Evolutionary conservation across 2,797 vertebrate genomes (phyloP), one percentile per base, ranked within the genome.

Genomic region (Acomys russatus): DNA sequence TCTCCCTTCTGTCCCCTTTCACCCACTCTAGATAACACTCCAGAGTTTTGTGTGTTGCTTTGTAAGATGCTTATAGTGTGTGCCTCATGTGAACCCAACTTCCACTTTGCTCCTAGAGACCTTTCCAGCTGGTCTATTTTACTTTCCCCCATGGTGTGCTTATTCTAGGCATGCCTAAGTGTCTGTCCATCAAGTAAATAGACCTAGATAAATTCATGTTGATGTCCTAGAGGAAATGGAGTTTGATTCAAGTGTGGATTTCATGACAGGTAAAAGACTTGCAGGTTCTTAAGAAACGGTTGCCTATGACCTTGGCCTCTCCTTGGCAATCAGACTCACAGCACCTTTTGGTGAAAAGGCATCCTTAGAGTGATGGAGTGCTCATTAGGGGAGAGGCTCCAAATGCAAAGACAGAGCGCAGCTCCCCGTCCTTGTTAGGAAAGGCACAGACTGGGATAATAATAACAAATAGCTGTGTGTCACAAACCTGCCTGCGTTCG

Each of bases 251-350:
- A 95, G 73, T 61, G 85, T 90, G 76, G 63, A 70, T 92, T 91
- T 93, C 94, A 64, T 17, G 1, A 56, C 88, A 97, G 97, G 96
- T 88, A 59, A 91, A 96, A 96, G 82, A 93, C 82, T 88, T 83
- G 64, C 88, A 80, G 90, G 78, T 87, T 92, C 95, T 96, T 64
- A 33, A 49, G 82, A 95, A 35, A 63, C 71, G 51, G 64, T 84
- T 97, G 92, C 71, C 79, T 94, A 1, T 97, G 97, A 98, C 97
- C 97, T 98, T 98, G 97, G 95, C 97, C 94, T 97, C 96, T 97
- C 97, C 97, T 98, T 98, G 70, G 3, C 83, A 76, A n/a, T 51
- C 91, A 94, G 66, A 96, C 35, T 94, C 92, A 38, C 51, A 96
- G 54, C 95, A 96, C 91, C 77, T 97, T 89, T 94, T 93, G 88